phyloP scores from a whole-genome alignment of 2,113 vertebrate species.

The Synchiropus splendidus region DNA sequence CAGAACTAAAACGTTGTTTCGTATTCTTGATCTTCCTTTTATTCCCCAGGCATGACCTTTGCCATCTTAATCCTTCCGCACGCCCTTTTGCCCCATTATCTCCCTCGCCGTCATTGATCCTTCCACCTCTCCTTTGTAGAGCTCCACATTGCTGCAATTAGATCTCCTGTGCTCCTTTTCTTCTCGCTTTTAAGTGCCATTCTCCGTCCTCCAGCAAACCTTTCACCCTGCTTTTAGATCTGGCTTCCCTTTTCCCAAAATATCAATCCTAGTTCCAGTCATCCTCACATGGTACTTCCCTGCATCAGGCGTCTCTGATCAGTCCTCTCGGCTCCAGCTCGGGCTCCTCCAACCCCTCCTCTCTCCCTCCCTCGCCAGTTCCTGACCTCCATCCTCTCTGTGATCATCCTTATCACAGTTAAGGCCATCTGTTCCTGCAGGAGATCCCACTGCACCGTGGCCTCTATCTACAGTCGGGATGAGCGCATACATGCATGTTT shows the following conservation, averaged over 20 bases:
- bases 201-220: constrained; percentile 4
- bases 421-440: constrained; percentile 64
- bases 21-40: constrained; percentile 2
- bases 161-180: constrained; percentile 3
- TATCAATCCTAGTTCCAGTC: constrained; percentile 29
- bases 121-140: constrained; percentile 3
- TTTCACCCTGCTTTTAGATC: constrained; percentile 10
- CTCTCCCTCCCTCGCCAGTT: constrained; percentile 36
- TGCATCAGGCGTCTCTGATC: constrained; percentile 39
- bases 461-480: constrained; percentile 19
- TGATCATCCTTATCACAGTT: constrained; percentile 61
- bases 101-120: constrained; percentile 12
- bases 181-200: constrained; percentile 5
- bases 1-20: too few species aligned
- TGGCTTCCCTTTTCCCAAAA: constrained; percentile 19
- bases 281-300: constrained; percentile 25
- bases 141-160: constrained; percentile 11
- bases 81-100: constrained; percentile 7
- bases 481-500: constrained; percentile 24
- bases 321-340: constrained; percentile 20
- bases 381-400: constrained; percentile 61
- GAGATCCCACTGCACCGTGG: constrained; percentile 36
- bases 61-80: constrained; percentile 4
- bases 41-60: constrained; percentile 11
- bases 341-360: not conserved